These are phyloP conservation scores for Scomberomorus guttatus DNA, from an alignment of 2,797 vertebrate species.

Conservation along the genomic window DNA sequence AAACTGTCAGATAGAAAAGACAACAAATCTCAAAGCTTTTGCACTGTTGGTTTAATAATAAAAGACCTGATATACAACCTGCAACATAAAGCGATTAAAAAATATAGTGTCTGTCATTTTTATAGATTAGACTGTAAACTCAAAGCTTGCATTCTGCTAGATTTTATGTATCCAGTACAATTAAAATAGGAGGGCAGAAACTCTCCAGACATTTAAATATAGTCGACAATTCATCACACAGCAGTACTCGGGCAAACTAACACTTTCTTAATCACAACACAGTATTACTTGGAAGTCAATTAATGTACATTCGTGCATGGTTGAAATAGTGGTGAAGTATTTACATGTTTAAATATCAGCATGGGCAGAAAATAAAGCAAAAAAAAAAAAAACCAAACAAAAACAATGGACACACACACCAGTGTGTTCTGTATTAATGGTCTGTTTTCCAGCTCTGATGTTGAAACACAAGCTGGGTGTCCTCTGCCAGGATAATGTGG, in stretches of 20 bases:
- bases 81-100: slow-evolving; percentile 80
- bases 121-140: slow-evolving; percentile 62
- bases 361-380: slow-evolving; percentile 13
- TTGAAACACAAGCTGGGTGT: slow-evolving; percentile 30
- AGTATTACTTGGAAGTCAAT: slow-evolving; percentile 63
- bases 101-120: slow-evolving; percentile 71
- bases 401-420: slow-evolving; percentile 13
- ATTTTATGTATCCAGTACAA: slow-evolving; percentile 54
- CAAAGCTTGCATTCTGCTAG: slow-evolving; percentile 55
- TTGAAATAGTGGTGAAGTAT: slow-evolving; percentile 62
- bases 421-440: slow-evolving; percentile 1
- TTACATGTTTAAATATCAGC: slow-evolving; percentile 66
- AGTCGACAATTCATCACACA: slow-evolving; percentile 68
- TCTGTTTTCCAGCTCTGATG: slow-evolving; percentile 20
- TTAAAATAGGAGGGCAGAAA: slow-evolving; percentile 61
- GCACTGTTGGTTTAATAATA: slow-evolving; percentile 71
- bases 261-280: slow-evolving; percentile 71
- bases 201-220: slow-evolving; percentile 66
- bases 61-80: slow-evolving; percentile 78
- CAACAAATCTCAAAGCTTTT: slow-evolving; percentile 62
- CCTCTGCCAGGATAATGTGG: slow-evolving; percentile 20
- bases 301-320: slow-evolving; percentile 75
- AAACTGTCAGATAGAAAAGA: slow-evolving; percentile 71
- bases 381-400: neutral
- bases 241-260: slow-evolving; percentile 70